Percentiles rank a stretch among this genome's conserved stretches.
Conservation (phyloP, 2,888 invertebrate genomes). For the Argyra leucocephala region DNA sequence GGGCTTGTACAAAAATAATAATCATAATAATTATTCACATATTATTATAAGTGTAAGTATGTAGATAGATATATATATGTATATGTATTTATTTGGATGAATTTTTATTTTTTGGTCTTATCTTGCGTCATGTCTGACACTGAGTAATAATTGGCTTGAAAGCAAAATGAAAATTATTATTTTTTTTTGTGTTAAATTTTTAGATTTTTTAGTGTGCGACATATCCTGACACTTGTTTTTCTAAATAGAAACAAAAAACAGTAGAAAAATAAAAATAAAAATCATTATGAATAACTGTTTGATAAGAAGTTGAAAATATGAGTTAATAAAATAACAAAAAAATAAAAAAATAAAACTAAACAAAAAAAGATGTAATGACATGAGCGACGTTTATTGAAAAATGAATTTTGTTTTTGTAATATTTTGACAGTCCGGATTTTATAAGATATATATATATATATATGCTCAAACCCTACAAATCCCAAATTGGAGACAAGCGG, state of each 20-base stretch:
- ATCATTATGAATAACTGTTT: neutral
- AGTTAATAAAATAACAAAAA: neutral
- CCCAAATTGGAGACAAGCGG: too few relatives aligned
- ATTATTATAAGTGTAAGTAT: neutral
- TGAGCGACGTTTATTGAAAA: neutral
- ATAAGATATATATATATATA: too few relatives aligned
- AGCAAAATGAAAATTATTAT: neutral
- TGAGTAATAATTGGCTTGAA: neutral
- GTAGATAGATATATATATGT: neutral
- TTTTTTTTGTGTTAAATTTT: neutral
- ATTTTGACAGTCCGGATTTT: too few relatives aligned
- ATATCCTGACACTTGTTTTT: neutral
- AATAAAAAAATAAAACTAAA: neutral
- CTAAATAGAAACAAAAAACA: neutral
- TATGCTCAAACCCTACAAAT: too few relatives aligned
- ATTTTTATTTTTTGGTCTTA: neutral
- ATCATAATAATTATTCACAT: neutral
- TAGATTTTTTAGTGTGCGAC: neutral
- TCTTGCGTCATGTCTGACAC: conserved; percentile 4
- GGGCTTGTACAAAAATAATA: neutral
- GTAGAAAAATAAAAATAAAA: too few relatives aligned
- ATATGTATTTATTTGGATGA: too few relatives aligned
- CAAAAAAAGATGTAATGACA: neutral
- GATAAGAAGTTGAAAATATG: neutral
- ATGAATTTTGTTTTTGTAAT: neutral